Evolutionary conservation across 2,797 vertebrate species (phyloP).

Genomic region (Pseudochirops corinnae): DNA sequence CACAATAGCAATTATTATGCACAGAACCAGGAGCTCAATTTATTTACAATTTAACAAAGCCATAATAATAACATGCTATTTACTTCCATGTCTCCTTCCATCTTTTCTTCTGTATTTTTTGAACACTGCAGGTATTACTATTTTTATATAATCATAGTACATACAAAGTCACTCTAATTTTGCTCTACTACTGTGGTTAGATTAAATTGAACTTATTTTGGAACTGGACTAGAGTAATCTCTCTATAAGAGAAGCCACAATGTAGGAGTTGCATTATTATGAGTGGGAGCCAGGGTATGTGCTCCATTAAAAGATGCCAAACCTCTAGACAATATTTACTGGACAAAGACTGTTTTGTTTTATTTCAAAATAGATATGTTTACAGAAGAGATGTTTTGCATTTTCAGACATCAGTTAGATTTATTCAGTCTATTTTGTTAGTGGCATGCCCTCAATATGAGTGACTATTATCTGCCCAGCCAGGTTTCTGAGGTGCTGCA

Average conservation of each 20-base stretch:
- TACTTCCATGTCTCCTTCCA: neutral
- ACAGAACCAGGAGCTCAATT: neutral
- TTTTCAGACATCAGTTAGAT: neutral
- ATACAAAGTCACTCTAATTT: neutral
- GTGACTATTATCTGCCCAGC: neutral
- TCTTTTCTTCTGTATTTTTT: neutral
- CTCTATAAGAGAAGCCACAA: neutral
- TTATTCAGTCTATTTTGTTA: neutral
- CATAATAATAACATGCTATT: neutral
- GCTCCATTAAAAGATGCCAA: neutral
- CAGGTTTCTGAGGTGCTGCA: neutral
- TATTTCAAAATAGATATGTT: neutral
- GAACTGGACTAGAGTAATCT: neutral
- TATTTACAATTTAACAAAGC: neutral
- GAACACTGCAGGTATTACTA: neutral
- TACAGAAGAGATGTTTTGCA: neutral
- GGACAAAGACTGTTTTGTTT: neutral
- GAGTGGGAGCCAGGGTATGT: neutral
- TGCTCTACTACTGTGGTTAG: neutral
- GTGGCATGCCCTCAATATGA: neutral
- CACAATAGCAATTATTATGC: neutral
- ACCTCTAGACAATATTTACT: neutral
- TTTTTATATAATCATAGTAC: neutral
- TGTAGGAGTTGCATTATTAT: neutral
- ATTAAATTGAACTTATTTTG: neutral